Percentiles rank a stretch among this genome's conserved stretches.
These are phyloP conservation scores for Chalcosyrphus nemorum DNA, from an alignment of 2,888 invertebrate genomes.

Conservation along the genomic window DNA sequence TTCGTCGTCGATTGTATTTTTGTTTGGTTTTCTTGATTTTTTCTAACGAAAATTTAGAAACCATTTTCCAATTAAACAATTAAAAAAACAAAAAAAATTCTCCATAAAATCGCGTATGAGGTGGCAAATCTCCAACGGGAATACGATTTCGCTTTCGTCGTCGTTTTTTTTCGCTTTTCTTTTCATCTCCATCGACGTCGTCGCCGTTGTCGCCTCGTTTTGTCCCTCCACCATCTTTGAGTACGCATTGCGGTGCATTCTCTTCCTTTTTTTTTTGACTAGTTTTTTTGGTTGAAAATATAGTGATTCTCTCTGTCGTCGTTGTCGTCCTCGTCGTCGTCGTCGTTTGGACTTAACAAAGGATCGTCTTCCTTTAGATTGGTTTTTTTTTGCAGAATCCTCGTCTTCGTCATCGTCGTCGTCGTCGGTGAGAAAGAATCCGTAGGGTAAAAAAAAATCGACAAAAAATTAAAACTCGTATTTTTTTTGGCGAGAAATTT, in stretches of 20 bases:
- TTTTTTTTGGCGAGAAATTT: conserved; percentile 58
- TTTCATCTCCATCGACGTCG: conserved; percentile 26
- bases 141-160: conserved; percentile 23
- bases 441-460: not conserved
- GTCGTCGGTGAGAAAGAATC: conserved; percentile 21
- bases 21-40: conserved; percentile 69
- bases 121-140: conserved; percentile 30
- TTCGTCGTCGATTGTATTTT: conserved; percentile 56
- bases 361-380: not conserved
- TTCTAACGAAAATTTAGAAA: conserved; percentile 32
- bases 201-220: too few relatives aligned
- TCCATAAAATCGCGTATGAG: not conserved
- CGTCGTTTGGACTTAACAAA: not conserved
- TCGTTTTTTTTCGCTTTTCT: not conserved
- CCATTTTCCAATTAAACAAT: conserved; percentile 69
- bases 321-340: conserved; percentile 12
- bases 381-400: not conserved
- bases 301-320: not conserved
- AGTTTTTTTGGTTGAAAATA: too few relatives aligned
- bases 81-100: too few relatives aligned
- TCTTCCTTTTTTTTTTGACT: not conserved
- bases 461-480: conserved; percentile 33
- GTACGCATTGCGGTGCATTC: conserved; percentile 71
- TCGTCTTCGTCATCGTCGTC: conserved; percentile 42
- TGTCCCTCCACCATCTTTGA: conserved; percentile 66